Percentiles rank a stretch among this genome's conserved stretches.
phyloP scores from a whole-genome alignment of 1,140 invertebrate genomes.

The Euura saliciscinereae region DNA sequence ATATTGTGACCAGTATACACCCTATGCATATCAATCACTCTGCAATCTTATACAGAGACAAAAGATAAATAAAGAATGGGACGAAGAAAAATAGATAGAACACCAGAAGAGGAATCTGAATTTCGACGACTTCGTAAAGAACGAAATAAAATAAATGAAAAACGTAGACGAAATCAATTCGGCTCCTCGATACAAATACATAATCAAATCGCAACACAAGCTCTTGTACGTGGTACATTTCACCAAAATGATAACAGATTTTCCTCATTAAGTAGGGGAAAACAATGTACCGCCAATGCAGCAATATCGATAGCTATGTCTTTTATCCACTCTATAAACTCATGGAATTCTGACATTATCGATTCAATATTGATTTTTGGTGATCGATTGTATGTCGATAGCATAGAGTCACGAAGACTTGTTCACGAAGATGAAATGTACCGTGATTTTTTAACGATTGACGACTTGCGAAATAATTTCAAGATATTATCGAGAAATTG shows the following conservation, averaged over 20 bases:
- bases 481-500: not conserved
- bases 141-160: not conserved
- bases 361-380: slow-evolving; percentile 12
- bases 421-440: not conserved
- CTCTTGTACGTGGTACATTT: too few species aligned
- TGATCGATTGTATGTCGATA: slow-evolving; percentile 11
- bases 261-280: not conserved
- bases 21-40: not conserved
- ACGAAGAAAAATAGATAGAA: not conserved
- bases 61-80: not conserved
- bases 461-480: too few species aligned
- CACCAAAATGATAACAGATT: too few species aligned
- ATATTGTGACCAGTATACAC: too few species aligned
- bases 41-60: not conserved
- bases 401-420: not conserved
- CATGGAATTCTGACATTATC: slow-evolving; percentile 10
- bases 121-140: not conserved
- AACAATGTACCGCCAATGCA: slow-evolving; percentile 15
- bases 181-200: not conserved
- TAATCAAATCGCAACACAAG: not conserved
- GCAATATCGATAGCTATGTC: not conserved
- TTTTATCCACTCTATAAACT: not conserved
- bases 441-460: too few species aligned
- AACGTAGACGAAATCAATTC: not conserved
- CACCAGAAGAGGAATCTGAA: not conserved